Percentiles rank a stretch among this genome's conserved stretches.
Evolutionary conservation across 2,888 invertebrate genomes (phyloP).

Genomic region (Philereme vetulata): DNA sequence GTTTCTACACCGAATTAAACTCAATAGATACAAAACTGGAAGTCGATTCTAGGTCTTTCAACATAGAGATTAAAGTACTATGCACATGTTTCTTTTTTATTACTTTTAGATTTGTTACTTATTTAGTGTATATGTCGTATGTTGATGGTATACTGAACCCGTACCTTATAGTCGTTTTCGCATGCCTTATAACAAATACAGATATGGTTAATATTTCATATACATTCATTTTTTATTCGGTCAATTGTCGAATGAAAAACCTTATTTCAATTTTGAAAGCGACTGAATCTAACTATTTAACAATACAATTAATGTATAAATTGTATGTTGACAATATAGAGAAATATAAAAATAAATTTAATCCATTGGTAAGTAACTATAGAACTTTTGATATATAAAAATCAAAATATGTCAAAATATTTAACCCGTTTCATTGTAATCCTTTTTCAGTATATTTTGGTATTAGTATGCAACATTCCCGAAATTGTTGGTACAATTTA

Average conservation of each 20-base stretch:
- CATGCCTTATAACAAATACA: background rate
- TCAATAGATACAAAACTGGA: background rate
- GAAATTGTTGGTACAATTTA: slow-evolving; percentile 9
- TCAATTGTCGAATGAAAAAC: background rate
- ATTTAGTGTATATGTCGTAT: background rate
- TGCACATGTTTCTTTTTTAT: background rate
- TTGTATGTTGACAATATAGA: background rate
- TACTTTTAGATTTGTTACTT: background rate
- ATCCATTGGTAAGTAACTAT: slow-evolving; percentile 4
- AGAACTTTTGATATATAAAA: background rate
- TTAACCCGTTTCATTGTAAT: background rate
- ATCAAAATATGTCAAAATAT: background rate
- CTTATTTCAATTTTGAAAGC: background rate
- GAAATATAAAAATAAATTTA: background rate
- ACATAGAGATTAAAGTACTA: background rate
- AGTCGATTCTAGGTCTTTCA: background rate
- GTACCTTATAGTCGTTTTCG: background rate
- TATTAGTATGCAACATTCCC: slow-evolving; percentile 4
- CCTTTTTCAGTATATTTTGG: slow-evolving; percentile 6
- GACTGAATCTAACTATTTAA: background rate
- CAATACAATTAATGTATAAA: background rate
- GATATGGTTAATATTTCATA: background rate
- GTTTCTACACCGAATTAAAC: background rate
- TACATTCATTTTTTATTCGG: background rate
- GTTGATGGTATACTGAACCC: background rate